Percentiles rank a stretch among this genome's conserved stretches.
These are phyloP conservation scores for Horisme vitalbata DNA, from an alignment of 2,888 invertebrate genomes.

Conservation along the genomic window DNA sequence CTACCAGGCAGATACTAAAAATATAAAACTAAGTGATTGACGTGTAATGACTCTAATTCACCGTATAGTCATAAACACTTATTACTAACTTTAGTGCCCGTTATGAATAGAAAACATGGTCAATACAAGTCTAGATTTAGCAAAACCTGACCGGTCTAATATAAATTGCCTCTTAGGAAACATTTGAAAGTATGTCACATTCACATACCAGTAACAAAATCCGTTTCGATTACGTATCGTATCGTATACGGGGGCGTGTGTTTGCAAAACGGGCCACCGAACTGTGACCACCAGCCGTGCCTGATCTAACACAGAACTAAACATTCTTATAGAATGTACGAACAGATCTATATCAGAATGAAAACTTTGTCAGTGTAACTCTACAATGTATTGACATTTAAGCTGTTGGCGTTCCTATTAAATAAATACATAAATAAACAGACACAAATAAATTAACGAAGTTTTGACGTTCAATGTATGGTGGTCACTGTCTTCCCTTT, in stretches of 20 bases:
- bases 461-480: too few species aligned
- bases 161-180: constrained; percentile 44
- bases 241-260: constrained; percentile 27
- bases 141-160: constrained; percentile 32
- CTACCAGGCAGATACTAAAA: too few species aligned
- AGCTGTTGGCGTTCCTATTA: too few species aligned
- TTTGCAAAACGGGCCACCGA: constrained; percentile 39
- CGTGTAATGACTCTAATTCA: not conserved
- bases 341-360: not conserved
- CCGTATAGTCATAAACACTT: constrained; percentile 22
- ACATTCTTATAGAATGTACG: constrained; percentile 7
- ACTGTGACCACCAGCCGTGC: constrained; percentile 28
- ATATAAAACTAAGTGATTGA: too few species aligned
- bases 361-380: too few species aligned
- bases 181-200: constrained; percentile 48
- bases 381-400: too few species aligned
- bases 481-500: too few species aligned
- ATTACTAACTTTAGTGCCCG: constrained; percentile 5
- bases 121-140: constrained; percentile 27
- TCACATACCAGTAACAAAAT: constrained; percentile 45
- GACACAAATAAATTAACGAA: too few species aligned
- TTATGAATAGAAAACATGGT: constrained; percentile 26
- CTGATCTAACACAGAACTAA: constrained; percentile 13
- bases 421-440: too few species aligned
- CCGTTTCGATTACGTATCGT: constrained; percentile 45